phyloP scores from a whole-genome alignment of 2,113 vertebrate species.

The Probosciger aterrimus region DNA sequence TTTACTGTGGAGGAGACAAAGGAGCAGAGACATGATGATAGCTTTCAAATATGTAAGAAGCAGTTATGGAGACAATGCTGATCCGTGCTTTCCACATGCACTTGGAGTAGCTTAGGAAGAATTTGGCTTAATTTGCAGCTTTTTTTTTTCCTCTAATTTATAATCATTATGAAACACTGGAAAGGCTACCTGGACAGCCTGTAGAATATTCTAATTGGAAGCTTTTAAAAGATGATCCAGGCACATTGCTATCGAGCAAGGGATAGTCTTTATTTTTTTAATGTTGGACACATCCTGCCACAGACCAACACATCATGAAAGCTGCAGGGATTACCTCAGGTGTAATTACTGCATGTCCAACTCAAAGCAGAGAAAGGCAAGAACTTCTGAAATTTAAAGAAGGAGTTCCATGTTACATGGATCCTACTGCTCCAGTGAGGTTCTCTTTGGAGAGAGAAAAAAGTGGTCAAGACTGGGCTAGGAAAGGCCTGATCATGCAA shows the following conservation, averaged over 20 bases:
- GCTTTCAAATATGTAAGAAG: not conserved
- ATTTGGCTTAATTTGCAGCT: not conserved
- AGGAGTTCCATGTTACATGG: not conserved
- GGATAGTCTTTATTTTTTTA: not conserved
- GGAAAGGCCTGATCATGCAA: not conserved
- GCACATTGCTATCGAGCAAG: not conserved
- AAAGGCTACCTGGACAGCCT: not conserved
- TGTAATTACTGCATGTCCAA: not conserved
- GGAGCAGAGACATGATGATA: not conserved
- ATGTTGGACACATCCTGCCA: not conserved
- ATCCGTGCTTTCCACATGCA: not conserved
- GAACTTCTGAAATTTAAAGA: not conserved
- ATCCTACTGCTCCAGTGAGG: not conserved
- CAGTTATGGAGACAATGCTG: not conserved
- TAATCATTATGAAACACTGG: not conserved
- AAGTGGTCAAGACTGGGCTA: not conserved
- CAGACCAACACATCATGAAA: not conserved
- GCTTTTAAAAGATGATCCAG: not conserved
- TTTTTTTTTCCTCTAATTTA: not conserved
- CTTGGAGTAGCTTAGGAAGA: not conserved
- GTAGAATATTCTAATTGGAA: not conserved
- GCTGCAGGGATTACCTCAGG: not conserved
- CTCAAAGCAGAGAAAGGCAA: not conserved
- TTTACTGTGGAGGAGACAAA: not conserved
- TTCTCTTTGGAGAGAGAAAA: not conserved